Conservation (phyloP, 2,888 invertebrate genomes). For the Parnassius smintheus region DNA sequence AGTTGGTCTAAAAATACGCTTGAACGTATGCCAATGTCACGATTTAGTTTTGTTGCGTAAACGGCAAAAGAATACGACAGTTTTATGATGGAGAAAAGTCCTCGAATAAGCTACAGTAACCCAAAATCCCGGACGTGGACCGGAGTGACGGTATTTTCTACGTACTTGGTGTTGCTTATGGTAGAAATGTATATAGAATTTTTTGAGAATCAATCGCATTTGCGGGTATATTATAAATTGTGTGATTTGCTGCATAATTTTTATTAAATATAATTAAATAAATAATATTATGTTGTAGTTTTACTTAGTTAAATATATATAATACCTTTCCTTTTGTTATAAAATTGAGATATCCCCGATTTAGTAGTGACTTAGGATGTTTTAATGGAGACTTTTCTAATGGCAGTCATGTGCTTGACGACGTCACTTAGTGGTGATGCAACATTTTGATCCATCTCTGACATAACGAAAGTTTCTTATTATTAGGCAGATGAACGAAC, state of each 20-base stretch:
- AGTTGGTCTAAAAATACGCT: slow-evolving; percentile 11
- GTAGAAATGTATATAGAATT: slow-evolving; percentile 64
- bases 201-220: slow-evolving; percentile 58
- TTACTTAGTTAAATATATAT: background rate
- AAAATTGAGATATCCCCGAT: no score
- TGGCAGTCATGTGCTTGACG: no score
- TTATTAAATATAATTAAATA: background rate
- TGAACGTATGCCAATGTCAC: slow-evolving; percentile 30
- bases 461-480: no score
- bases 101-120: slow-evolving; percentile 52
- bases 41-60: slow-evolving; percentile 13
- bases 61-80: slow-evolving; percentile 13
- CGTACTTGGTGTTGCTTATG: slow-evolving; percentile 61
- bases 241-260: slow-evolving; percentile 35
- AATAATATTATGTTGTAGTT: slow-evolving; percentile 13
- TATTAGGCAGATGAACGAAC: no score
- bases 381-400: no score
- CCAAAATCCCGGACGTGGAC: slow-evolving; percentile 57
- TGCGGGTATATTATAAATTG: slow-evolving; percentile 52
- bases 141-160: slow-evolving; percentile 67
- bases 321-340: no score
- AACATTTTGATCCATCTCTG: no score
- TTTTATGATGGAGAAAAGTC: slow-evolving; percentile 47
- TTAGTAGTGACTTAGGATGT: no score
- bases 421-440: no score